phyloP scores from a whole-genome alignment of 2,888 invertebrate genomes.

The Scaptomyza parva region DNA sequence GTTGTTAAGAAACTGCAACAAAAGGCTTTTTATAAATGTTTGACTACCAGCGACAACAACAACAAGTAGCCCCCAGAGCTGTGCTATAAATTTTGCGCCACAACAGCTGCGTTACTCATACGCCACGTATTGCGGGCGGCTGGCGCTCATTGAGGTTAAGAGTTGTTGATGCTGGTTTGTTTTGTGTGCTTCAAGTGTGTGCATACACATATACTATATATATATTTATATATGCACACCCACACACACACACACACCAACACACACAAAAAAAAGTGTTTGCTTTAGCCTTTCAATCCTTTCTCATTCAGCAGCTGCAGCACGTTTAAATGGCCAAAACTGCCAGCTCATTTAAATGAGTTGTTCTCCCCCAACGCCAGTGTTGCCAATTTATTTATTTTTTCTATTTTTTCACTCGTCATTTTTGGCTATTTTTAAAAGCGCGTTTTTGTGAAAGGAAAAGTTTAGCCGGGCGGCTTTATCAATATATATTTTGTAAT shows the following conservation, averaged over 20 bases:
- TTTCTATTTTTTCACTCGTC: background rate
- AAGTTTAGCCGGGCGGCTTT: background rate
- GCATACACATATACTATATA: background rate
- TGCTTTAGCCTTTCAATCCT: conserved; percentile 21
- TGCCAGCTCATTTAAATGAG: conserved; percentile 64
- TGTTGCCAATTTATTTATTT: background rate
- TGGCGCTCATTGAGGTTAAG: conserved; percentile 80
- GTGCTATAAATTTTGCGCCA: conserved; percentile 54
- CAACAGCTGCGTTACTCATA: conserved; percentile 66
- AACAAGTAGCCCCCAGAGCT: conserved; percentile 73
- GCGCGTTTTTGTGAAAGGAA: background rate
- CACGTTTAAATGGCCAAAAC: conserved; percentile 46
- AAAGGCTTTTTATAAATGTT: conserved; percentile 70
- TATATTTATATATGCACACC: background rate
- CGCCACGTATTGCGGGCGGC: conserved; percentile 58
- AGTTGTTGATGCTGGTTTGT: conserved; percentile 56
- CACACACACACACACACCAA: background rate
- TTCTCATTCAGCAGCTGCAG: conserved; percentile 10
- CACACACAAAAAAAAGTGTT: conserved; percentile 21
- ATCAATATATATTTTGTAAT: background rate
- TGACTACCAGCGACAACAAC: too few species aligned
- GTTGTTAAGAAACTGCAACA: conserved; percentile 12
- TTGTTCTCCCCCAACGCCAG: background rate
- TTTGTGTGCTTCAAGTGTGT: conserved; percentile 36
- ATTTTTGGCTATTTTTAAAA: background rate